phyloP scores from a whole-genome alignment of 2,113 vertebrate species.

The Paramisgurnus dabryanus region DNA sequence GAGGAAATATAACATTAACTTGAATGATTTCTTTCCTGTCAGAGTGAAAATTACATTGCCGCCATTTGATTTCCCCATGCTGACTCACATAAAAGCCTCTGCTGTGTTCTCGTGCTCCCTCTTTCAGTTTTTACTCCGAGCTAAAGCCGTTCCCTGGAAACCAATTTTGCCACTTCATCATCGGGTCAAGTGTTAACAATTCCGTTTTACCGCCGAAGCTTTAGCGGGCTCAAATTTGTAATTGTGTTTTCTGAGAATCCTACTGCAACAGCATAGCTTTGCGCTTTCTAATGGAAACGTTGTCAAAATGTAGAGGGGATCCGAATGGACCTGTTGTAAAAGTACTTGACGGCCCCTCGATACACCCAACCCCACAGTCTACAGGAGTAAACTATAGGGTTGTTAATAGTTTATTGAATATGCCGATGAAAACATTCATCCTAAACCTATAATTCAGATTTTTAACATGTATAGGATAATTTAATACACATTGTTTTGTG shows the following conservation, averaged over 20 bases:
- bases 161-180: conserved; percentile 66
- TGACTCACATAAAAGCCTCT: conserved; percentile 49
- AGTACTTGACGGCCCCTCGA: no score
- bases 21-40: conserved; percentile 38
- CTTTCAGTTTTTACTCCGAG: conserved; percentile 56
- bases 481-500: no score
- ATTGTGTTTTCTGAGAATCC: conserved; percentile 66
- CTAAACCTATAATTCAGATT: no score
- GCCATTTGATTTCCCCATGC: conserved; percentile 54
- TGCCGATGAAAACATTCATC: no score
- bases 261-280: conserved; percentile 44
- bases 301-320: not conserved
- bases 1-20: conserved; percentile 34
- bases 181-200: conserved; percentile 74
- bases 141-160: conserved; percentile 62
- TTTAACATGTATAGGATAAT: no score
- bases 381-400: no score
- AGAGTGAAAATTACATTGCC: conserved; percentile 41
- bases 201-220: conserved; percentile 62
- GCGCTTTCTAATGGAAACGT: conserved; percentile 8
- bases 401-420: no score
- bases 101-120: conserved; percentile 43
- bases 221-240: conserved; percentile 67
- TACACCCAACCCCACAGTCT: no score
- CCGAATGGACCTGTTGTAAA: no score